phyloP scores from a whole-genome alignment of 2,113 vertebrate species.

The Vidua macroura region DNA sequence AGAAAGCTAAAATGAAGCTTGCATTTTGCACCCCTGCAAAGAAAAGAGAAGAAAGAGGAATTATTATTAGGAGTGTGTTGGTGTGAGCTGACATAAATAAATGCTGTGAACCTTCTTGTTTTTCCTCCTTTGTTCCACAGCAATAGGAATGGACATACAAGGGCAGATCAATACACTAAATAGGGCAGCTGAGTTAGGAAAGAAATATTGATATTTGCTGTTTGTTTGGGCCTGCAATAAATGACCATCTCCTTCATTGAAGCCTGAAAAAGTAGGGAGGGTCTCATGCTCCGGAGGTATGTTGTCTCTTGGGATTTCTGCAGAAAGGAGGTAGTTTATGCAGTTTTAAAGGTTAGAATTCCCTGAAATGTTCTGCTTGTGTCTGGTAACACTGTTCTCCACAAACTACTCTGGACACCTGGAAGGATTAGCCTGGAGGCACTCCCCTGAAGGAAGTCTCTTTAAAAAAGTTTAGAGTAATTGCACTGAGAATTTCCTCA shows the following conservation, averaged over 20 bases:
- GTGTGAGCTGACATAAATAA: neutral
- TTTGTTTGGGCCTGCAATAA: neutral
- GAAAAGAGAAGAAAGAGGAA: neutral
- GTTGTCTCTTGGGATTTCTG: neutral
- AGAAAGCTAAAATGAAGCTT: neutral
- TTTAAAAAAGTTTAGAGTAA: neutral
- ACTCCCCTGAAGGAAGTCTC: neutral
- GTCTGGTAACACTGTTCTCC: neutral
- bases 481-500: neutral
- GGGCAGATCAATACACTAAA: slow-evolving; percentile 28
- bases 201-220: slow-evolving; percentile 26
- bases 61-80: neutral
- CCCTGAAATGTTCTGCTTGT: neutral
- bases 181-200: slow-evolving; percentile 1
- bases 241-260: neutral
- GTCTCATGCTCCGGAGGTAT: neutral
- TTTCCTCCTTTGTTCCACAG: neutral
- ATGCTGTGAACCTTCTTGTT: neutral
- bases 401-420: neutral
- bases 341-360: neutral
- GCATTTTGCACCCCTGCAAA: neutral
- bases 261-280: neutral
- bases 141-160: neutral
- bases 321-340: neutral
- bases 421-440: neutral